Base-by-base conservation (phyloP, 2,888 invertebrate species). In the Acholoe squamosa region DNA sequence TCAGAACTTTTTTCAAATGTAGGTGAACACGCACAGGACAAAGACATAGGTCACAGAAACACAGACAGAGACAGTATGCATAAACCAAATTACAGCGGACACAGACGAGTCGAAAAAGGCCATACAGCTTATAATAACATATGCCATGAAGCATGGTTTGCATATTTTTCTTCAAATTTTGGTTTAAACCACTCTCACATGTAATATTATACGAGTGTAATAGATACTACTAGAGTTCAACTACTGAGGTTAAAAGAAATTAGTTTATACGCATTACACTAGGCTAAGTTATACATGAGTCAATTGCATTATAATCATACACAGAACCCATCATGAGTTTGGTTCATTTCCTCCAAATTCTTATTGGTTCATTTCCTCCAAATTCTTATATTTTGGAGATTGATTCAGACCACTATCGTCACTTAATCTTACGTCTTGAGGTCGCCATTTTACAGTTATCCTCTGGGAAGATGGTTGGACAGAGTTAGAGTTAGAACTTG, bases 241-340 rank as follows among this genome's bases (percentile, higher is more conserved):
- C 61, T 61, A 61, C 61, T 61, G 61, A 61, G 61, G 61, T 61
- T n/a, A 61, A 76, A 76, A 76, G 76, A 76, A 76, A 76, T 76
- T 31, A 76, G 25, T 14, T 76, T 28, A 76, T 76, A 31, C 31
- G 76, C 16, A 25, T 28, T 76, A 19, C 31, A 31, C 31, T 31
- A 76, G 22, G 14, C 25, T 76, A 76, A 28, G 28, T 76, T 76
- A 76, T 31, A 76, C 76, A 76, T 16, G 25, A 28, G 31, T 31
- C 76, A 76, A 76, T 76, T 76, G 76, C 76, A 61, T 61, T 61
- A 61, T 61, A 61, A 61, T 61, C n/a, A 61, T 61, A 61, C 61
- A 61, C 22, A 19, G 19, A 61, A 61, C 61, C n/a, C 61, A n/a
- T 19, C 5, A n/a, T 61, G 61, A 61, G 61, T 61, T 61, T 43